These are phyloP conservation scores for Tenebrio molitor DNA, from an alignment of 1,140 invertebrate genomes.

Conservation along the genomic window DNA sequence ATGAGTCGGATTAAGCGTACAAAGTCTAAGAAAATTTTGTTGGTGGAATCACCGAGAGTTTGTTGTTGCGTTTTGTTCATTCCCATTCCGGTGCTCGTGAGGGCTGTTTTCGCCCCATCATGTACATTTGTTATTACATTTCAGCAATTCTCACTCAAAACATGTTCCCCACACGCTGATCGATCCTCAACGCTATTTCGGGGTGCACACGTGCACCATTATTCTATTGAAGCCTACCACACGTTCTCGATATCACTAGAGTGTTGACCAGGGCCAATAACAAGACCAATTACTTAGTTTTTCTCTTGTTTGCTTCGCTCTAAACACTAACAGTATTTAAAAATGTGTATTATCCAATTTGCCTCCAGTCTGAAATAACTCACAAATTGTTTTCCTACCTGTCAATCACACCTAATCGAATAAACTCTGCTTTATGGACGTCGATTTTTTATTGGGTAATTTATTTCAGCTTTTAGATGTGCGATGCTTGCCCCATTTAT, in stretches of 20 bases:
- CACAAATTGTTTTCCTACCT: conserved; percentile 35
- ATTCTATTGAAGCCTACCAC: conserved; percentile 24
- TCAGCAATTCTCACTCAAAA: background rate
- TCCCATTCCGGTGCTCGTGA: no score
- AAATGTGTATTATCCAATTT: conserved; percentile 23
- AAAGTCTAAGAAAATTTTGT: no score
- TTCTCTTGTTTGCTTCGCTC: background rate
- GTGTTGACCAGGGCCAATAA: conserved; percentile 15
- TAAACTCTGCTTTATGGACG: conserved; percentile 14
- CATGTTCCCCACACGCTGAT: conserved; percentile 14
- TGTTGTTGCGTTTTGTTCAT: no score
- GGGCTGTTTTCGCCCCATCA: no score
- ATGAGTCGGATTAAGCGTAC: no score
- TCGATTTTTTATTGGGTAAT: conserved; percentile 10
- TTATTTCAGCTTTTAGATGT: background rate
- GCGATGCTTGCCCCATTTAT: no score
- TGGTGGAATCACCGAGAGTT: no score
- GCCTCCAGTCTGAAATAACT: conserved; percentile 18
- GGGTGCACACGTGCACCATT: conserved; percentile 13
- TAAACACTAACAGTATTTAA: conserved; percentile 11
- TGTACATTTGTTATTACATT: conserved; percentile 23
- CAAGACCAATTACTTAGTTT: conserved; percentile 32
- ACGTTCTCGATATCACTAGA: conserved; percentile 17
- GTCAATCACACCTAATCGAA: conserved; percentile 35
- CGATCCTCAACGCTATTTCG: conserved; percentile 10